Percentiles rank a stretch among this genome's conserved stretches.
These are phyloP conservation scores for Montipora efflorescens DNA, from an alignment of 64 coral and sea anemone genomes.

Conservation along the genomic window DNA sequence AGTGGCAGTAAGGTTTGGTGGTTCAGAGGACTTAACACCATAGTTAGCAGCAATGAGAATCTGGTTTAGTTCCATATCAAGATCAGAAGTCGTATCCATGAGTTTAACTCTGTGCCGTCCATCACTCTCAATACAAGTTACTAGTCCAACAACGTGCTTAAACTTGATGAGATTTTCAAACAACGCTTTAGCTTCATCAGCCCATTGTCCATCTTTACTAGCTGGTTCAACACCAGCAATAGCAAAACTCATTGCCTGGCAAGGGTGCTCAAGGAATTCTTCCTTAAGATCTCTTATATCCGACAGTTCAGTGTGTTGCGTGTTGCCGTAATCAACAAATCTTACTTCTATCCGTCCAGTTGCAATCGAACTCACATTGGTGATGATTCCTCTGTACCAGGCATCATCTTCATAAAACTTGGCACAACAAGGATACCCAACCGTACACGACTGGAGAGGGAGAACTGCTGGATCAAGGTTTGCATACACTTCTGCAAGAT, in stretches of 20 bases:
- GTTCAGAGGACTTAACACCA: conserved; percentile 61
- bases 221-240: conserved; percentile 75
- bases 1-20: background rate
- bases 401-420: conserved; percentile 70
- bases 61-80: conserved; percentile 80
- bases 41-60: conserved; percentile 88
- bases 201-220: conserved; percentile 66
- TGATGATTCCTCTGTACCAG: conserved; percentile 82
- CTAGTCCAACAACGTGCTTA: conserved; percentile 87
- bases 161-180: conserved; percentile 82
- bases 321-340: conserved; percentile 97
- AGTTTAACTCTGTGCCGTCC: conserved; percentile 83
- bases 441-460: conserved; percentile 72
- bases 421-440: conserved; percentile 75
- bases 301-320: conserved; percentile 71
- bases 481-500: conserved; percentile 73
- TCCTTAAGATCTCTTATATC: conserved; percentile 82
- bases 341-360: conserved; percentile 79
- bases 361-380: conserved; percentile 53
- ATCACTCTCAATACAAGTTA: conserved; percentile 51
- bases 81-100: conserved; percentile 88
- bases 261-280: conserved; percentile 62
- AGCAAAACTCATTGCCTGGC: conserved; percentile 77
- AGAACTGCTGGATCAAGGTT: conserved; percentile 59
- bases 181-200: conserved; percentile 64